phyloP scores from a whole-genome alignment of 2,888 invertebrate genomes.

The Saturnia japonica region DNA sequence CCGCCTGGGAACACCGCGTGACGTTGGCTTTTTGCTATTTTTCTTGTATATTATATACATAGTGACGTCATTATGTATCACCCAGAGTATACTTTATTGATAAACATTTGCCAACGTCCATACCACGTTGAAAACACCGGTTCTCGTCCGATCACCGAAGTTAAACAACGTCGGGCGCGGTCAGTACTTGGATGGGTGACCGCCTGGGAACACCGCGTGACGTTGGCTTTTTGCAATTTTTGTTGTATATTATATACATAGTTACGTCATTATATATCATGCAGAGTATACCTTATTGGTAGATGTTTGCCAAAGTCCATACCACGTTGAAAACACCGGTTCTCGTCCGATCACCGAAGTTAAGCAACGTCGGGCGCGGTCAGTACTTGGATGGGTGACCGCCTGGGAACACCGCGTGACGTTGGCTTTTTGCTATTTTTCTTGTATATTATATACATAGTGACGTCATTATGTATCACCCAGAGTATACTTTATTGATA shows the following conservation, averaged over 20 bases:
- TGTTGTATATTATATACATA: background rate
- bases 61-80: too few species aligned
- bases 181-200: conserved; percentile 80
- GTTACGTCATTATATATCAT: background rate
- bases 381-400: too few species aligned
- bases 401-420: too few species aligned
- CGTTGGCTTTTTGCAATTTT: conserved; percentile 49
- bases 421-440: too few species aligned
- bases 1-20: conserved; percentile 65
- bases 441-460: too few species aligned
- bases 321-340: background rate
- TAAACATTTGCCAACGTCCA: too few species aligned
- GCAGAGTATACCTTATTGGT: background rate
- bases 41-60: too few species aligned
- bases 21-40: conserved; percentile 47
- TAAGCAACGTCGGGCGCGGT: too few species aligned
- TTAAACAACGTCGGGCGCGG: conserved; percentile 77
- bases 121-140: conserved; percentile 59
- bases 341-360: conserved; percentile 40
- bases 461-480: too few species aligned
- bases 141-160: conserved; percentile 80
- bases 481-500: too few species aligned
- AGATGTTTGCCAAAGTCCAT: too few species aligned
- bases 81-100: too few species aligned
- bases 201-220: conserved; percentile 63